Evolutionary conservation across 64 coral and sea anemone species (phyloP), one percentile per base, ranked within the genome.

Genomic region (Anthopleura sola): DNA sequence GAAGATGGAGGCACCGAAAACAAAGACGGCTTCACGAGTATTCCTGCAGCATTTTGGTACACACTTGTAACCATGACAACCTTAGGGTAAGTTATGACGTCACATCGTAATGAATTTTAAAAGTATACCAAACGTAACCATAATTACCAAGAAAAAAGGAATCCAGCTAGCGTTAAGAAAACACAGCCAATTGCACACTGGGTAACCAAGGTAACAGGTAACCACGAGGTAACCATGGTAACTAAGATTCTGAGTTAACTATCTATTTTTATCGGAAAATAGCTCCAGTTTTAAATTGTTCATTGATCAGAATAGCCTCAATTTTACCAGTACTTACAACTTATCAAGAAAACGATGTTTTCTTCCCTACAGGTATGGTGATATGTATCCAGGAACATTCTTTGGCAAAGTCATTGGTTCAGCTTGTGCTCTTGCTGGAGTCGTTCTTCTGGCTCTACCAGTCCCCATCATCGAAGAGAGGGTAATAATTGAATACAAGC

Each of bases 11-110:
- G 78, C 0, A 82, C 60, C 21, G 9, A 86, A 3, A 36, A 82
- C 1, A 12, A 36, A 0, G 62, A 81, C 23, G 16, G 29, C 1
- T 96, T 96, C 47, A 92, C 81, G 0, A 96, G 94, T 49, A 96
- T 96, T 57, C 94, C 94, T 6, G 90, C 64, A 55, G 90, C 94
- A 11, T 96, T 92, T 75, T 96, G 94, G 94, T 96, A 96, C 85
- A 92, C 94, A 1, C 62, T 96, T 23, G 94, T 96, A 24, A 96
- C 94, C 54, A 96, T 96, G 94, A 96, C 94, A 87, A 96, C 94
- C 23, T 55, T 96, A 18, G 94, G 94, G 94, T 96, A 85, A 77
- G 87, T 90, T 79, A 0, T n/a, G 21, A 23, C n/a, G 58, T 62
- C 50, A 13, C 50, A 53, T 17, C 40, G 40, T 44, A 44, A 44